Evolutionary conservation across 2,113 vertebrate genomes (phyloP).

Genomic region (Corythornis cristatus): DNA sequence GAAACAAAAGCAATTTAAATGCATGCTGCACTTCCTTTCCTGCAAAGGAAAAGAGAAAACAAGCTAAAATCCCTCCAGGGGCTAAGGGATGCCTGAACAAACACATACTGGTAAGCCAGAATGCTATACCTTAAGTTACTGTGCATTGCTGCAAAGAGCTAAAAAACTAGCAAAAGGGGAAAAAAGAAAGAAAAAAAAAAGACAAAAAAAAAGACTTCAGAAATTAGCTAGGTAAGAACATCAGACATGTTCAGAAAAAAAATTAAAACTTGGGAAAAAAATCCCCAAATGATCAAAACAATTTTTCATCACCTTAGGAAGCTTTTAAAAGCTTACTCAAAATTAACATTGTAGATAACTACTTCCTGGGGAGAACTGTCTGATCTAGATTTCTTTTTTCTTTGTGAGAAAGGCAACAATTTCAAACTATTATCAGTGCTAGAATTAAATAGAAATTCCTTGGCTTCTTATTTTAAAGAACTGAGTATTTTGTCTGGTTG

Average conservation of each 20-base stretch:
- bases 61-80: neutral
- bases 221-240: neutral
- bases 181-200: neutral
- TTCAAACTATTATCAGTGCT: neutral
- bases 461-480: neutral
- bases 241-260: neutral
- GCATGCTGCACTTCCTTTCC: neutral
- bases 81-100: neutral
- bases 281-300: fast-evolving
- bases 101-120: neutral
- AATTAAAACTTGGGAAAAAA: fast-evolving
- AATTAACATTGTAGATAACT: neutral
- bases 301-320: neutral
- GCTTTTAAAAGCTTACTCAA: neutral
- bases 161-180: neutral
- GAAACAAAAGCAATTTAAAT: neutral
- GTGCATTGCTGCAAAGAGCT: neutral
- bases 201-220: neutral
- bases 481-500: neutral
- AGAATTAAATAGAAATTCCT: neutral
- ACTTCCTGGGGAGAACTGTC: neutral
- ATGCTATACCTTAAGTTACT: neutral
- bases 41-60: neutral
- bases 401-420: neutral
- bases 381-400: neutral